Base-by-base conservation (phyloP, 2,888 invertebrate genomes). In the Drosophila aldrichi region DNA sequence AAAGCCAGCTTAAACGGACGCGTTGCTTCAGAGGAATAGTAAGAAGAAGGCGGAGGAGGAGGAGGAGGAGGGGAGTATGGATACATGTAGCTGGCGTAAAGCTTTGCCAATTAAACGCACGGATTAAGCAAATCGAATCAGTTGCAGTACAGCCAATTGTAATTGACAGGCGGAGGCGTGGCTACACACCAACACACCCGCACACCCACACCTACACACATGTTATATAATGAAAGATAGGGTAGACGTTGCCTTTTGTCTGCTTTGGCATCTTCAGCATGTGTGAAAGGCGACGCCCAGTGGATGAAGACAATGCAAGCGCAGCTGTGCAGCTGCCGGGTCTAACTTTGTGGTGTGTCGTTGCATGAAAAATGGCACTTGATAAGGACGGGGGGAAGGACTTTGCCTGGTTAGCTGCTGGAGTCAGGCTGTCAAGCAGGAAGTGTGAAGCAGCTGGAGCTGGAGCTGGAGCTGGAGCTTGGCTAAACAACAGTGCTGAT, bases 291-390 rank as follows among this genome's bases (percentile, higher is more conserved):
- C 49, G 41, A 49, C 70, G 56, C 61, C 70, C 46, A 40, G 57
- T 29, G 32, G 14, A 49, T 22, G 49, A 78, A 78, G 74, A 76
- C 74, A 76, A 76, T 73, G 63, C 32, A 43, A 56, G 56, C 62
- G 58, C 56, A 38, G 46, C 36, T 64, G 43, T 57, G 43, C 56
- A 22, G 54, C 51, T 36, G 57, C 64, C 61, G 77, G 77, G 82
- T 77, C 85, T 82, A 85, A 70, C 77, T 83, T 79, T 82, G 88
- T 82, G 85, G 82, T 85, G 71, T 82, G 77, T 69, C 74, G 70
- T 82, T 88, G 84, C 87, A 88, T 85, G 87, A 88, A 86, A 85
- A 85, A 85, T 88, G 89, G 79, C 84, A 88, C 84, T 85, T 85
- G 89, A 85, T 88, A 88, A 86, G 81, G 58, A 18, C 20, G 38